These are phyloP conservation scores for Platorchestia sp. DNA, from an alignment of 1,140 invertebrate species.

Conservation along the genomic window DNA sequence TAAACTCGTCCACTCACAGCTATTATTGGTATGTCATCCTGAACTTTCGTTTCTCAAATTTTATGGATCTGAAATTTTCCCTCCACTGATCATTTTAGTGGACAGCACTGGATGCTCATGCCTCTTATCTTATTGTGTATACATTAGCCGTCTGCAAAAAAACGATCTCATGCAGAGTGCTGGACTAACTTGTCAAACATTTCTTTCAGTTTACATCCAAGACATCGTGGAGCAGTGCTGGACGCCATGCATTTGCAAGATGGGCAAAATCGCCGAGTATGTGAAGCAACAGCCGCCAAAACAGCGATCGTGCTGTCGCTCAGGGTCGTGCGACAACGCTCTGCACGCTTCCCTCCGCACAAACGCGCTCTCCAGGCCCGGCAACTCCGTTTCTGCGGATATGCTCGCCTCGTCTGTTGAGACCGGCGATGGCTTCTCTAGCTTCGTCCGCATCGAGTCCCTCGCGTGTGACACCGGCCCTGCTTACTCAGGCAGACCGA, in stretches of 20 bases:
- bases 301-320: conserved; percentile 34
- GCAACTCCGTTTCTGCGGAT: conserved; percentile 23
- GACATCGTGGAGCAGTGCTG: conserved; percentile 63
- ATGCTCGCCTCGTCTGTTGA: background rate
- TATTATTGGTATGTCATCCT: background rate
- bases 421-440: background rate
- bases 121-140: background rate
- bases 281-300: conserved; percentile 37
- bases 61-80: background rate
- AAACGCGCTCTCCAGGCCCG: background rate
- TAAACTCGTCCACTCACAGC: background rate
- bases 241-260: conserved; percentile 51
- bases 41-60: background rate
- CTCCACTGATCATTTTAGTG: background rate
- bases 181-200: background rate
- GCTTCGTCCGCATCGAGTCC: conserved; percentile 28
- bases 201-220: conserved; percentile 63
- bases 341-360: background rate
- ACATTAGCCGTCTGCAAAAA: background rate
- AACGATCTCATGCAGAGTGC: background rate
- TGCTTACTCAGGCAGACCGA: background rate
- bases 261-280: conserved; percentile 39
- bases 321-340: conserved; percentile 27
- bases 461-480: background rate
- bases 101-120: background rate